These are phyloP conservation scores for Heliconius ethilla DNA, from an alignment of 2,888 invertebrate genomes.

Conservation along the genomic window DNA sequence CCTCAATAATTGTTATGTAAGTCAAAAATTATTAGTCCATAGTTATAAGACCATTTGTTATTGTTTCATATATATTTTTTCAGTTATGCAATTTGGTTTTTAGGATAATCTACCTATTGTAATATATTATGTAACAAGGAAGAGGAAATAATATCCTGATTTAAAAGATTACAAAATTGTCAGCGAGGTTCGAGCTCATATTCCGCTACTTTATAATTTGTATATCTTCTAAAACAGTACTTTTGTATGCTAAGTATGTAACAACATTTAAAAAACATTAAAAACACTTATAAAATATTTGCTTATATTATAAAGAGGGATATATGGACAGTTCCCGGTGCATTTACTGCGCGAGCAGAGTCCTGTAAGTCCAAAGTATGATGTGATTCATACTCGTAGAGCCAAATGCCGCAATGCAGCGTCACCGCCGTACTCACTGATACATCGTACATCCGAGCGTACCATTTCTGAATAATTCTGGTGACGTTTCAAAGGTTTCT, in stretches of 20 bases:
- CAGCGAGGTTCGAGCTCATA: too few relatives aligned
- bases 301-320: background rate
- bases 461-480: background rate
- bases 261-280: background rate
- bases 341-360: background rate
- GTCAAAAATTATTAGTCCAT: too few relatives aligned
- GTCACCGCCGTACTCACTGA: too few relatives aligned
- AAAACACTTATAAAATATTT: background rate
- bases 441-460: background rate
- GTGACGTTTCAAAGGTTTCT: conserved; percentile 11
- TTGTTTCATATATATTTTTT: too few relatives aligned
- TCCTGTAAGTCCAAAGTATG: conserved; percentile 11
- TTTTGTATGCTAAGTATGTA: background rate
- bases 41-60: background rate
- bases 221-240: too few relatives aligned
- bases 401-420: background rate
- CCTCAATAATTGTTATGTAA: too few relatives aligned
- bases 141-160: too few relatives aligned
- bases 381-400: conserved; percentile 7
- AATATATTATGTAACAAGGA: too few relatives aligned
- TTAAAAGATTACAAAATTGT: too few relatives aligned
- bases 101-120: too few relatives aligned
- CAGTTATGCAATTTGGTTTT: too few relatives aligned
- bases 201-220: too few relatives aligned
- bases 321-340: background rate